Percentiles rank a stretch among this genome's conserved stretches.
These are phyloP conservation scores for Hartigia nigra DNA, from an alignment of 2,888 invertebrate species.

Conservation along the genomic window DNA sequence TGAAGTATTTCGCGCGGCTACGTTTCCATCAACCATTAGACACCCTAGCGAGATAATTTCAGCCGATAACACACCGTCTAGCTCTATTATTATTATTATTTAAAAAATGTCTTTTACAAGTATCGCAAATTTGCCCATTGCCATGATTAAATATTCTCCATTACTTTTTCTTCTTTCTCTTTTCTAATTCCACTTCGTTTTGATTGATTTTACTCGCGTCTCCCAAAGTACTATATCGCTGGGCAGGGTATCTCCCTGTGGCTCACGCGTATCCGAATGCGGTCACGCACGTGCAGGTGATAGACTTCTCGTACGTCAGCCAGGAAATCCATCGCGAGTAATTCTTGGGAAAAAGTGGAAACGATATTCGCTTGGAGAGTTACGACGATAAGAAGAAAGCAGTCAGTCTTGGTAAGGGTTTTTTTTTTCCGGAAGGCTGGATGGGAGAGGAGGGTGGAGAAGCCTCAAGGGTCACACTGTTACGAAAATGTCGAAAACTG, in stretches of 20 bases:
- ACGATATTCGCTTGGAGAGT: neutral
- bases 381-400: conserved; percentile 40
- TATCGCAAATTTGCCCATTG: neutral
- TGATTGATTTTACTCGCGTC: neutral
- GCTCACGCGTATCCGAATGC: neutral
- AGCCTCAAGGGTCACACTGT: too few species aligned
- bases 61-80: neutral
- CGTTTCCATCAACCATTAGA: neutral
- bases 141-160: too few species aligned
- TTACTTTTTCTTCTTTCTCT: too few species aligned
- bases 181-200: neutral
- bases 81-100: neutral
- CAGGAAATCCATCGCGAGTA: neutral
- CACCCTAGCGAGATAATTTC: neutral
- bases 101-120: neutral
- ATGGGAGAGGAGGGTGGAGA: conserved; percentile 25
- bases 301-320: neutral
- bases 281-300: neutral
- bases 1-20: neutral
- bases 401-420: conserved; percentile 48
- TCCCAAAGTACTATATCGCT: neutral
- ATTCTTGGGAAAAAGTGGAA: conserved; percentile 12
- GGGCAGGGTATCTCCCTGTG: neutral
- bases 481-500: too few species aligned
- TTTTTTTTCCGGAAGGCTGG: conserved; percentile 32